Evolutionary conservation across 2,797 vertebrate genomes (phyloP).

Genomic region (Bovichtus diacanthus): DNA sequence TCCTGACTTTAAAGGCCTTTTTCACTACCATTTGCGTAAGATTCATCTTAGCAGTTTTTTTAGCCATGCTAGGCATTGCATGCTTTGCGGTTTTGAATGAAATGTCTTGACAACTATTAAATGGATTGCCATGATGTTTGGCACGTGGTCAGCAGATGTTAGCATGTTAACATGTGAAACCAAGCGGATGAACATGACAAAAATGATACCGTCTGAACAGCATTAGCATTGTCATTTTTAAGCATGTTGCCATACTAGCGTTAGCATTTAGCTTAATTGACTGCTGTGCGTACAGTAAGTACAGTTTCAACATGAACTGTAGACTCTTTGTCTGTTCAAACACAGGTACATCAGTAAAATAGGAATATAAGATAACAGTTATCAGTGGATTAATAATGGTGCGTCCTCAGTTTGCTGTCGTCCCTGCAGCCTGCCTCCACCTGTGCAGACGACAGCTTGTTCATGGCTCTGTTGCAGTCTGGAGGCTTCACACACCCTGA

Average conservation of each 20-base stretch:
- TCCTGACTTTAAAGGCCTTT: too few relatives aligned
- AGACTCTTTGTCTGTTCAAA: neutral
- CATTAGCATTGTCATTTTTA: neutral
- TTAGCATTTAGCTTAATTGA: neutral
- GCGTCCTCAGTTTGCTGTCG: neutral
- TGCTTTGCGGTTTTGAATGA: neutral
- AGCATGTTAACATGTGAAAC: too few relatives aligned
- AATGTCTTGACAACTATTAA: neutral
- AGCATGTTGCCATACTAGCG: neutral
- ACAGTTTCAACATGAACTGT: neutral
- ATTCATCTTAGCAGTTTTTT: too few relatives aligned
- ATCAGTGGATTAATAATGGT: neutral
- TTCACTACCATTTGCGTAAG: too few relatives aligned
- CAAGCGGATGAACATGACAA: neutral
- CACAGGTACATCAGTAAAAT: conserved; percentile 3
- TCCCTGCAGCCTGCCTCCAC: conserved; percentile 46
- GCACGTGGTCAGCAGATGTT: too few relatives aligned
- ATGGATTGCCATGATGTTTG: neutral
- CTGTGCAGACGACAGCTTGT: conserved; percentile 58
- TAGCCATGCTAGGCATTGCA: too few relatives aligned
- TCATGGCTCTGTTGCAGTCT: conserved; percentile 58
- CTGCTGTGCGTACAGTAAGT: neutral
- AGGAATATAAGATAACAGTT: conserved; percentile 1
- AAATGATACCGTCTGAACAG: too few relatives aligned
- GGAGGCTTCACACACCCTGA: conserved; percentile 45